Percentiles rank a stretch among this genome's conserved stretches.
Evolutionary conservation across 2,113 vertebrate species (phyloP).

Genomic region (Marmota monax): DNA sequence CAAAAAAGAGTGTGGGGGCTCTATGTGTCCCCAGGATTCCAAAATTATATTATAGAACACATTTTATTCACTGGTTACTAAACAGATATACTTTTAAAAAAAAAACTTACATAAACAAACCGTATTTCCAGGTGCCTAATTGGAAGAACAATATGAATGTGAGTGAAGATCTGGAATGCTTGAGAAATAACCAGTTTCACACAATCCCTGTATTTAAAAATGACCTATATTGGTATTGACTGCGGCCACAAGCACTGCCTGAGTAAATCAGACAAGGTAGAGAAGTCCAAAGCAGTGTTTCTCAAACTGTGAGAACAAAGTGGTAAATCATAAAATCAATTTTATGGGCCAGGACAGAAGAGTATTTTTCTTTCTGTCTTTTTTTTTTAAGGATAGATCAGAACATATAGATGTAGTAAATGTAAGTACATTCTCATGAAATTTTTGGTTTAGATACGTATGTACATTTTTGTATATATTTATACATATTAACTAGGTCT

Average conservation of each 20-base stretch:
- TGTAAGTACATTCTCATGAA: not conserved
- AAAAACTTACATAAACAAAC: not conserved
- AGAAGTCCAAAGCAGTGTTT: not conserved
- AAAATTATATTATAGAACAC: not conserved
- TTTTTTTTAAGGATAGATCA: not conserved
- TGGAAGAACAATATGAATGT: not conserved
- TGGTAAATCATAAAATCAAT: constrained; percentile 2
- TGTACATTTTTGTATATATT: not conserved
- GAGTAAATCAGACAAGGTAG: not conserved
- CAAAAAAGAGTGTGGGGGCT: not conserved
- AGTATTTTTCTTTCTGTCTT: not conserved
- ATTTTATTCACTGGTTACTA: not conserved
- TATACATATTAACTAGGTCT: not conserved
- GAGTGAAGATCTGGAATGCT: not conserved
- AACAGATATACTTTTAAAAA: not conserved
- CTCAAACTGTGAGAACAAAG: not conserved
- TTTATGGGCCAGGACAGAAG: not conserved
- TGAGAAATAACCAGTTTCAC: not conserved
- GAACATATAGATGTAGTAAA: not conserved
- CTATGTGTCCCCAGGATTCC: not conserved
- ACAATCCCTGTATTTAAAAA: not conserved
- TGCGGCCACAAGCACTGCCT: not conserved
- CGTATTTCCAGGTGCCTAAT: not conserved
- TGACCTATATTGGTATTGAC: not conserved
- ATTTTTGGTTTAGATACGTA: not conserved